phyloP scores from a whole-genome alignment of 92 coral and sea anemone species.

The Actinernus sp. region DNA sequence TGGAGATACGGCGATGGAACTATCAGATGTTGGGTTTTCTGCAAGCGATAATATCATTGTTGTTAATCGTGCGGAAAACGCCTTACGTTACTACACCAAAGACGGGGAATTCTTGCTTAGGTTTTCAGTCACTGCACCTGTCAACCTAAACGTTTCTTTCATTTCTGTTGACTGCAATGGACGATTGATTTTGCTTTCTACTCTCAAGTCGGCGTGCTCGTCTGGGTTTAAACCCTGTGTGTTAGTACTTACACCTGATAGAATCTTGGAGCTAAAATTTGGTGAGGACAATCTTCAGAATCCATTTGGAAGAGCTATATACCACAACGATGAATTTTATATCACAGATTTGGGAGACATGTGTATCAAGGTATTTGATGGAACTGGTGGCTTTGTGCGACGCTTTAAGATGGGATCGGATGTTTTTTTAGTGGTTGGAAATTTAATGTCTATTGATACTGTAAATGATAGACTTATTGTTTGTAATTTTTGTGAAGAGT shows the following conservation, averaged over 20 bases:
- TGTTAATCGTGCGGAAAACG: conserved; percentile 18
- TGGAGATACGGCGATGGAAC: no score
- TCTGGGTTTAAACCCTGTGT: no score
- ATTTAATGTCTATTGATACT: no score
- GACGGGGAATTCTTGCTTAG: background rate
- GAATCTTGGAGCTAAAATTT: background rate
- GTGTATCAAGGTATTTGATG: no score
- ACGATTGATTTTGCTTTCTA: conserved; percentile 7
- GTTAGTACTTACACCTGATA: background rate
- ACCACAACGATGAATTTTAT: conserved; percentile 2
- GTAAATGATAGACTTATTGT: no score
- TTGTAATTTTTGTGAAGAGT: no score
- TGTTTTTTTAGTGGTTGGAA: no score
- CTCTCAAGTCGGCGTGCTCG: no score
- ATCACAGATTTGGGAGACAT: no score
- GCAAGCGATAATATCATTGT: conserved; percentile 2
- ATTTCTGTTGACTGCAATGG: background rate
- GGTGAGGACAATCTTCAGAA: background rate
- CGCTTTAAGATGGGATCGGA: no score
- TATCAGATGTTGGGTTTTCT: conserved; percentile 21
- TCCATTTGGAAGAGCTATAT: conserved; percentile 20
- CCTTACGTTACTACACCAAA: conserved; percentile 4
- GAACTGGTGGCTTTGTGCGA: no score
- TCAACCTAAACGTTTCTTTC: conserved; percentile 7
- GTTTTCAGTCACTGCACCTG: background rate